Percentiles rank a stretch among this genome's conserved stretches.
These are phyloP conservation scores for Myotis daubentonii DNA, from an alignment of 2,797 vertebrate genomes.

Conservation along the genomic window DNA sequence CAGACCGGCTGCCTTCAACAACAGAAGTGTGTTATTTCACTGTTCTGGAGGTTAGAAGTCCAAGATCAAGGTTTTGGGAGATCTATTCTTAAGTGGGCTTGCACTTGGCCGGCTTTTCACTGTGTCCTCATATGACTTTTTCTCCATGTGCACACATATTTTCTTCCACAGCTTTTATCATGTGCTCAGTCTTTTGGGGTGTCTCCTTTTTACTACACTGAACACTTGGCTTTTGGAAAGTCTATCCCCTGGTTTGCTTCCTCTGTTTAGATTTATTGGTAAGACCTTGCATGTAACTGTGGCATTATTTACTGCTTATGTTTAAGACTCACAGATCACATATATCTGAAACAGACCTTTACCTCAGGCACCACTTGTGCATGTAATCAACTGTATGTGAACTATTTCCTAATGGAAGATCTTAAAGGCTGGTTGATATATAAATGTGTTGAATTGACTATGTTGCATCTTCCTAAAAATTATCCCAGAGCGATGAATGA, in stretches of 20 bases:
- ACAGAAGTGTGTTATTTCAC: not conserved
- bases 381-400: not conserved
- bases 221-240: not conserved
- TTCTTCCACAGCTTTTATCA: not conserved
- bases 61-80: not conserved
- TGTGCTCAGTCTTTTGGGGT: not conserved
- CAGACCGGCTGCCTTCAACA: not conserved
- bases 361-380: not conserved
- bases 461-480: not conserved
- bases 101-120: too few relatives aligned
- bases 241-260: not conserved
- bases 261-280: not conserved
- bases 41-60: not conserved
- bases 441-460: not conserved
- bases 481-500: not conserved
- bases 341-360: not conserved
- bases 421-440: not conserved
- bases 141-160: not conserved
- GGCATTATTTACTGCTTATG: not conserved
- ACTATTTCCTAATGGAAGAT: not conserved
- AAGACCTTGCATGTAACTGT: not conserved
- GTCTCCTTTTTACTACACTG: not conserved
- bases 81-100: too few relatives aligned
- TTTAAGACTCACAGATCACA: not conserved
- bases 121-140: not conserved